Conservation (phyloP, 2,888 invertebrate species). For the Sabatieria punctata region DNA sequence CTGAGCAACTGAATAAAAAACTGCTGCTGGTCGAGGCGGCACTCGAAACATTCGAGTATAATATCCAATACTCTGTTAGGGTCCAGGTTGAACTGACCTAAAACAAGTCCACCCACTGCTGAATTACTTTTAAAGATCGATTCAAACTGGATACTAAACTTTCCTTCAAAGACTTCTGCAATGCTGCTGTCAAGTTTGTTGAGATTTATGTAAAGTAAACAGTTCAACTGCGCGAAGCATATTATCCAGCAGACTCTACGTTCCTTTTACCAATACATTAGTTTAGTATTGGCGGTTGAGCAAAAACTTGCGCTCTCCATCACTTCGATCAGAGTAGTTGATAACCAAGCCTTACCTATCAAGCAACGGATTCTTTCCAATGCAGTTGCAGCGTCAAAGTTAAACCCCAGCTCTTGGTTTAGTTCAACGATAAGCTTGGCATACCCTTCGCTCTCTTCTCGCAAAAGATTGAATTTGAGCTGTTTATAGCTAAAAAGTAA, state of each 20-base stretch:
- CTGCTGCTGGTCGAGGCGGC: constrained; percentile 36
- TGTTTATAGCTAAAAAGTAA: constrained; percentile 74
- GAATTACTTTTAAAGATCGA: background rate
- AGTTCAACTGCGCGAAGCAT: too few relatives aligned
- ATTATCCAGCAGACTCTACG: too few relatives aligned
- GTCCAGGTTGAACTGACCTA: constrained; percentile 95
- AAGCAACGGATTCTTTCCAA: constrained; percentile 10
- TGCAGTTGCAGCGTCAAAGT: background rate
- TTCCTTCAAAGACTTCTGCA: too few relatives aligned
- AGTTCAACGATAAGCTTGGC: constrained; percentile 85
- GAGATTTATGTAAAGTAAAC: too few relatives aligned
- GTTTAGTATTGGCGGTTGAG: too few relatives aligned
- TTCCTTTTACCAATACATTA: too few relatives aligned
- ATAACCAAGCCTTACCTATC: constrained; percentile 12
- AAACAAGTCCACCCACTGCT: too few relatives aligned
- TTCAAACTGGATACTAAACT: too few relatives aligned
- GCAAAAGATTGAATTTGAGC: constrained; percentile 89
- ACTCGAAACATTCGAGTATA: constrained; percentile 85
- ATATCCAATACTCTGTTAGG: constrained; percentile 92
- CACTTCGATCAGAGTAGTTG: too few relatives aligned
- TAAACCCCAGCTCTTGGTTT: constrained; percentile 49
- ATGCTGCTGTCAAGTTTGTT: too few relatives aligned
- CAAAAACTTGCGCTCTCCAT: too few relatives aligned
- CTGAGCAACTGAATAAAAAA: constrained; percentile 43
- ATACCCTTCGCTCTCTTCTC: constrained; percentile 98